phyloP scores from a whole-genome alignment of 1,140 invertebrate species.

The Reticulitermes speratus region DNA sequence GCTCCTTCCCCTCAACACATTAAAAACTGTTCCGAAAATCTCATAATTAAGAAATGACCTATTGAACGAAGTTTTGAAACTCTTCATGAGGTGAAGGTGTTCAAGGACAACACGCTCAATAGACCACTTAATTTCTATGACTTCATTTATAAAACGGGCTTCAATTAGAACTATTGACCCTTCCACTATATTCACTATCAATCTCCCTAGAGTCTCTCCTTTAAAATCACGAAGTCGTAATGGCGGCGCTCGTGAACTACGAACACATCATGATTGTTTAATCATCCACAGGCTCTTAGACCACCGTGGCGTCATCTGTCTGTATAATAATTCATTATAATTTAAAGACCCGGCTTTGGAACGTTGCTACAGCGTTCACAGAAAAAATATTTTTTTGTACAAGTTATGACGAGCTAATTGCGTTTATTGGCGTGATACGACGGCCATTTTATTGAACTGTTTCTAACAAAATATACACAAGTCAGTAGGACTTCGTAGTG shows the following conservation, averaged over 20 bases:
- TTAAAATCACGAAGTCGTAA: not conserved
- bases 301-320: not conserved
- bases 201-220: not conserved
- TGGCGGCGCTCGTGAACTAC: not conserved
- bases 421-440: too few species aligned
- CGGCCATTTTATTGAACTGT: too few species aligned
- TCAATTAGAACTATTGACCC: not conserved
- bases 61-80: not conserved
- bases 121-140: conserved; percentile 9
- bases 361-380: not conserved
- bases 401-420: too few species aligned
- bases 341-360: not conserved
- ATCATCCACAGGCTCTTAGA: not conserved
- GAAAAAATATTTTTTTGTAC: too few species aligned
- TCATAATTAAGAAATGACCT: not conserved
- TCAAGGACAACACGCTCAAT: conserved; percentile 5
- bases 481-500: too few species aligned
- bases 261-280: not conserved
- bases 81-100: not conserved
- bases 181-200: not conserved
- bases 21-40: not conserved
- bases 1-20: not conserved
- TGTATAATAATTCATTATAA: not conserved
- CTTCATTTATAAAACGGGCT: conserved; percentile 13
- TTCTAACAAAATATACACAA: too few species aligned